Base-by-base conservation (phyloP, 2,113 vertebrate species). In the Cryptotis parvus region DNA sequence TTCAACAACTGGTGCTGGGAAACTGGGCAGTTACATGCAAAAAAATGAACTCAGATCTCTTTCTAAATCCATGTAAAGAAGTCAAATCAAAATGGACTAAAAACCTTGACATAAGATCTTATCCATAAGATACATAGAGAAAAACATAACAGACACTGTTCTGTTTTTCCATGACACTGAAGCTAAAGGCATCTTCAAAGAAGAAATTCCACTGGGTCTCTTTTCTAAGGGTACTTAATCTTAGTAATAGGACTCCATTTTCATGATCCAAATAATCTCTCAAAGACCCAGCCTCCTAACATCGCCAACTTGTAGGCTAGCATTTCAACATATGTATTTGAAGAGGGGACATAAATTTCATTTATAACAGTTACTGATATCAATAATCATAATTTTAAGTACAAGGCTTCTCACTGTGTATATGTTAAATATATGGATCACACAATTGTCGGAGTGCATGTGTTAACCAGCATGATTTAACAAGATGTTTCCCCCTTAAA, bases 381-480 rank as follows among this genome's bases (percentile, higher is more conserved):
- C 81, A 86, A 63, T 72, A 61, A n/a, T 11, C 82, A 15, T 37
- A 90, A 45, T 90, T 83, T 92, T 87, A 45, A 81, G 65, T 55
- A 31, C 20, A 92, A 61, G 26, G 84, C 27, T 74, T 84, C 27
- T 63, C 7, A 61, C n/a, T 77, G 11, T 65, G 39, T 77, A 24
- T 39, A 6, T 92, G 55, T 78, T 72, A 93, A 81, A 79, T 78
- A 78, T 61, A 6, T 74, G 16, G 29, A 16, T 63, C 69, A 92
- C 3, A 78, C 22, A 92, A 55, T 10, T 86, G 55, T 7, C 55
- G 8, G 18, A 58, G 76, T 45, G 63, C 4, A 88, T 70, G 92
- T 79, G 29, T 43, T 87, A 82, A 84, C 20, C n/a, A 87, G 89
- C 7, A 33, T 84, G 15, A 41, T 83, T 66, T 61, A 85, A 33